Base-by-base conservation (phyloP, 2,888 invertebrate genomes). In the Actias luna region DNA sequence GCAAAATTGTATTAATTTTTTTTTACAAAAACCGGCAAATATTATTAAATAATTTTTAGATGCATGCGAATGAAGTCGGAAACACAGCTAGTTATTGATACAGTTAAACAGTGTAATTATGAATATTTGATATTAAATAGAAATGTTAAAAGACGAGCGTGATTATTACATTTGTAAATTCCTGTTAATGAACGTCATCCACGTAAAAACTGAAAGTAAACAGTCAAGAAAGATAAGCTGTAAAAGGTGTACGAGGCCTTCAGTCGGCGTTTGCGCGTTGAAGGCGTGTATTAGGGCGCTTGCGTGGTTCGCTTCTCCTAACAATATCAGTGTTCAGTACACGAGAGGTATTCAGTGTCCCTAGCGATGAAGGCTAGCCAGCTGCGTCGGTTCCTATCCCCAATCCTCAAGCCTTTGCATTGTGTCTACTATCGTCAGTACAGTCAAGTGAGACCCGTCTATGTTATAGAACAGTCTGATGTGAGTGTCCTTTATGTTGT, bases 401-500 rank as follows among this genome's bases (percentile, higher is more conserved):
- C 85, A 60, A 65, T 78, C 35, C 63, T 81, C 64, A 83, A 79
- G 63, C 73, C 80, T 36, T 62, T 78, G n/a, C 64, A 74, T 64
- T 86, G 88, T 72, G 67, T 74, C 70, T 84, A 85, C 76, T 75
- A 71, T 69, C 82, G 89, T 33, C 79, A 72, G 42, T 92, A 92
- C 72, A 92, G 92, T 73, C 92, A 91, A 89, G 91, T 88, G 79
- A 86, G 88, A 79, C 92, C 92, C 73, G 84, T 86, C 78, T 92
- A 92, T 84, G 74, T 88, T 65, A 89, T 92, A 82, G 80, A 83
- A 66, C 78, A 80, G 71, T 78, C 80, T 73, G 82, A 83, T 75
- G 92, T 92, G 85, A 92, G 92, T 92, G 88, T 85, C 84, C 68
- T 64, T 65, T 74, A 60, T 70, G 68, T 75, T 68, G 68, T 64